phyloP scores from a whole-genome alignment of 1,140 invertebrate genomes.

The Cyrtorhinus lividipennis region DNA sequence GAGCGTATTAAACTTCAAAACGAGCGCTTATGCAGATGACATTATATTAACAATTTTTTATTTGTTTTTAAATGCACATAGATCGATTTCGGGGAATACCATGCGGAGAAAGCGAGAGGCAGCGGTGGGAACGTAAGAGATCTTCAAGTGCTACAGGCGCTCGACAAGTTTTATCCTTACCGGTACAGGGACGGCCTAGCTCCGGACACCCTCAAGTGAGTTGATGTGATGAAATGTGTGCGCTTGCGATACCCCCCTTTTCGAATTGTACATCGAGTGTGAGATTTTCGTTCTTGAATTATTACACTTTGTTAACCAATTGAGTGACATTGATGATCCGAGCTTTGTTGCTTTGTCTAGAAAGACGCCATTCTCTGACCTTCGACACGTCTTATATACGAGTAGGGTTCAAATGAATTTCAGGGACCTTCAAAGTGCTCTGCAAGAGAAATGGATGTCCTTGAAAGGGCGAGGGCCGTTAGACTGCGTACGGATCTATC shows the following conservation, averaged over 20 bases:
- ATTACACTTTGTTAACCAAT: constrained; percentile 23
- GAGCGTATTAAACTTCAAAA: too few relatives aligned
- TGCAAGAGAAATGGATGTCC: constrained; percentile 78
- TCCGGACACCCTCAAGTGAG: constrained; percentile 56
- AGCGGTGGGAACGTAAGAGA: constrained; percentile 38
- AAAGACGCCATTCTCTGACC: too few relatives aligned
- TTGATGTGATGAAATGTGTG: constrained; percentile 13
- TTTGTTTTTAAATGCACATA: too few relatives aligned
- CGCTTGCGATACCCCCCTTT: background rate
- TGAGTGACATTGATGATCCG: too few relatives aligned
- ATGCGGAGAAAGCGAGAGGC: constrained; percentile 40
- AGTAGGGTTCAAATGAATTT: too few relatives aligned
- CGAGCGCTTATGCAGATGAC: too few relatives aligned
- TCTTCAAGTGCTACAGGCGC: constrained; percentile 46
- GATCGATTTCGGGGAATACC: constrained; percentile 56
- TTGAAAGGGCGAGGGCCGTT: constrained; percentile 66
- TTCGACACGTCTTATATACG: too few relatives aligned
- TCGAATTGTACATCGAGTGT: constrained; percentile 2
- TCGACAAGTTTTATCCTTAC: constrained; percentile 83
- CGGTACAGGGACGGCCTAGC: constrained; percentile 66
- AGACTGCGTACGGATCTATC: constrained; percentile 87
- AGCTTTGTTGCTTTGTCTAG: too few relatives aligned
- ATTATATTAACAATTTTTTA: too few relatives aligned
- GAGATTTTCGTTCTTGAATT: constrained; percentile 12
- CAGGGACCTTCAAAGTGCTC: constrained; percentile 62